These are phyloP conservation scores for Rhyacophila brunnea DNA, from an alignment of 1,140 invertebrate genomes.

Conservation along the genomic window DNA sequence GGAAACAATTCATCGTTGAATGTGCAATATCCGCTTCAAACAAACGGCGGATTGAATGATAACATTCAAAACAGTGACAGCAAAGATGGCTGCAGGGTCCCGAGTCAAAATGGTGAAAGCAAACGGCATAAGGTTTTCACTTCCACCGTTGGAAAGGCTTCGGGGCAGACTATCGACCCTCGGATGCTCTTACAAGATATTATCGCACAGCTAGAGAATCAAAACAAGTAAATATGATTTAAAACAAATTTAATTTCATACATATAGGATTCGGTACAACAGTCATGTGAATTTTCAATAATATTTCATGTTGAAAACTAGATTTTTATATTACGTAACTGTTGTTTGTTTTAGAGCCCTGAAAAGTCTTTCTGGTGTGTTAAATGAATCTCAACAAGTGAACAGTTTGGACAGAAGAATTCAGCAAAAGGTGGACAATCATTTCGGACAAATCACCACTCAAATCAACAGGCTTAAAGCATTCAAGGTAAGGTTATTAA, in stretches of 20 bases:
- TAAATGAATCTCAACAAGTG: conserved; percentile 35
- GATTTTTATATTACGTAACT: no score
- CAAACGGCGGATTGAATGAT: conserved; percentile 25
- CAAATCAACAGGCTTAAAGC: conserved; percentile 61
- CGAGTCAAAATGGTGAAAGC: conserved; percentile 13
- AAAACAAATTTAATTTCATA: no score
- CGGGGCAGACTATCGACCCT: conserved; percentile 45
- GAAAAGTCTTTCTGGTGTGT: conserved; percentile 42
- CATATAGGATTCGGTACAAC: no score
- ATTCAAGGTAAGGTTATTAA: conserved; percentile 55
- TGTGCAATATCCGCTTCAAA: conserved; percentile 19
- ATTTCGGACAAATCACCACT: conserved; percentile 54
- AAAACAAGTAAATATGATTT: conserved; percentile 53
- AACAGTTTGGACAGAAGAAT: conserved; percentile 47
- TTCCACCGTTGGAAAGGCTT: conserved; percentile 51
- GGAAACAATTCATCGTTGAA: not conserved
- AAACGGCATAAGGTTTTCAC: conserved; percentile 46
- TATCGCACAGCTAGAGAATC: conserved; percentile 60
- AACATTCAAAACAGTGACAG: conserved; percentile 34
- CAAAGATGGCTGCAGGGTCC: conserved; percentile 35
- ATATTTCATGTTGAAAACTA: no score
- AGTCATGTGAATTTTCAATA: no score
- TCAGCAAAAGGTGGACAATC: conserved; percentile 52
- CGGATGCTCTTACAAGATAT: conserved; percentile 58
- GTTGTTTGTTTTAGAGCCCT: conserved; percentile 39